phyloP scores from a whole-genome alignment of 2,113 vertebrate species.

The Hemibagrus wyckioides region DNA sequence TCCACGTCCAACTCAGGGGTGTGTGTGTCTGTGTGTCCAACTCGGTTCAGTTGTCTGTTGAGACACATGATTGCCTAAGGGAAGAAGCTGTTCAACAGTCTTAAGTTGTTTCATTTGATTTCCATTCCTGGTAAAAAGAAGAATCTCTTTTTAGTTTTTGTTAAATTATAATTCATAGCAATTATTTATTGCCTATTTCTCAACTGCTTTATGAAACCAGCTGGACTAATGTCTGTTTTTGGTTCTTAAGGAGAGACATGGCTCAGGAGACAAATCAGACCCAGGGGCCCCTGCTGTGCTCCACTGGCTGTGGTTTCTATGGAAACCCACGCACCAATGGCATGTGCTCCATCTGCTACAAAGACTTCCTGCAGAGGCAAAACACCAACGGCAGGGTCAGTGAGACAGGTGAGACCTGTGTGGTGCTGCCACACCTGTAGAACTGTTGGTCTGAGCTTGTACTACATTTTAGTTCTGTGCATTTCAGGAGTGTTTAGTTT shows the following conservation, averaged over 20 bases:
- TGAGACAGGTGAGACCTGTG: conserved; percentile 78
- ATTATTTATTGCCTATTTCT: not conserved
- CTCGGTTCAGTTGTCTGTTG: too few species aligned
- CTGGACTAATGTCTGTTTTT: conserved; percentile 1
- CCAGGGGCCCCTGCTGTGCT: conserved; percentile 86
- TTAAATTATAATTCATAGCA: not conserved
- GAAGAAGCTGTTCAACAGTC: too few species aligned
- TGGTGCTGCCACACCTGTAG: not conserved
- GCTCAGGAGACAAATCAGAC: conserved; percentile 91
- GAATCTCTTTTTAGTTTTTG: not conserved
- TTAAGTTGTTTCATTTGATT: not conserved
- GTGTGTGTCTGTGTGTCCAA: too few species aligned
- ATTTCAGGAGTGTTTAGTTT: too few species aligned
- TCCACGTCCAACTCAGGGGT: too few species aligned
- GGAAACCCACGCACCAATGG: conserved; percentile 86
- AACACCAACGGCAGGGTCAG: conserved; percentile 83
- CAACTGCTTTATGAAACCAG: not conserved
- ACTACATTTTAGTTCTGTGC: too few species aligned
- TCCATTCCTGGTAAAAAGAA: not conserved
- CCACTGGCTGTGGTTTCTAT: conserved; percentile 88
- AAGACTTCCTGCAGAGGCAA: conserved; percentile 86
- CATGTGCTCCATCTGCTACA: conserved; percentile 91
- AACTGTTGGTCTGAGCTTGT: not conserved
- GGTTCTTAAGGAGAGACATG: conserved; percentile 73
- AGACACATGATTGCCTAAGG: too few species aligned